Base-by-base conservation (phyloP, 1,140 invertebrate species). In the Caenorhabditis remanei region DNA sequence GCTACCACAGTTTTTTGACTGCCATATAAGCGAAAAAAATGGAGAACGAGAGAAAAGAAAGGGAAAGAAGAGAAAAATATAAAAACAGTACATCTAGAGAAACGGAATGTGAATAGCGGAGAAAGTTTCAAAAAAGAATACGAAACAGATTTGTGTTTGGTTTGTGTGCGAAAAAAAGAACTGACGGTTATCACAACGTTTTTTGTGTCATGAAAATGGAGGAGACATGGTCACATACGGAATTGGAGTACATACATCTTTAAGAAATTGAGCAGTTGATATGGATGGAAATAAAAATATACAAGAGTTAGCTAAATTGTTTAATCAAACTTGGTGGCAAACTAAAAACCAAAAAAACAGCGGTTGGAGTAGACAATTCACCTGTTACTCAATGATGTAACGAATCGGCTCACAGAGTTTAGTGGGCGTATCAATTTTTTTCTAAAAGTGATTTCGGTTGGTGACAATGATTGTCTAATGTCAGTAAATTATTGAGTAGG, bases 51-150 rank as follows among this genome's bases (percentile, higher is more conserved):
- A 50, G 71, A 79, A 79, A 24, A 4, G n/a, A 4, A 24, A 53
- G n/a, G 13, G 32, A 32, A 67, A 24, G 9, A 53, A 40, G 53
- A 53, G 5, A 65, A 46, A 71, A 11, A 71, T 43, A 46, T 19
- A 79, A 50, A 79, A 79, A 79, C 71, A 79, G 32, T 50, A 53
- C n/a, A 79, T 79, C 21, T 24, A n/a, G n/a, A 14, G 53, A 21
- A 71, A 46, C 2, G 46, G 21, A 48, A 79, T 24, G 46, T 65
- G 63, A 58, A 65, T 65, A 65, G 40, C 1, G 11, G 63, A 65
- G 41, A 71, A 71, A 71, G 41, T 71, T 71, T 46, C 41, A 50
- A 71, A 16, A n/a, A 46, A 7, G 24, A 71, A 71, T 21, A 43
- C 16, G 40, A 43, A 46, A 63, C 24, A 8, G 11, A 24, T 24